A percentile compares a stretch with the other conserved stretches of the same genome.
Conservation (phyloP, 1,140 invertebrate genomes). For the Trichomalopsis sarcophagae region DNA sequence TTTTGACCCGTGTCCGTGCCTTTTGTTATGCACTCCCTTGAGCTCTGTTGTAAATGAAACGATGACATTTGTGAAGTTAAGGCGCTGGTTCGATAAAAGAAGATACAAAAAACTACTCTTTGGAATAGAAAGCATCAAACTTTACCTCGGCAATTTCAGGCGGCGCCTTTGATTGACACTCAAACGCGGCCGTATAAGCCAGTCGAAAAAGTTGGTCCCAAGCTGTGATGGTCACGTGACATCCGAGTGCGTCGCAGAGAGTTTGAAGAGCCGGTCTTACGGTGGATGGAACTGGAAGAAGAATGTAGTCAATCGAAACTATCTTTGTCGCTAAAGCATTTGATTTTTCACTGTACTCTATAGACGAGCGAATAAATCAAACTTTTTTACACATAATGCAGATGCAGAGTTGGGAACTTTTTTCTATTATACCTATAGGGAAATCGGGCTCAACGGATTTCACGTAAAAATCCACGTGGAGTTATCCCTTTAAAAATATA, state of each 20-base stretch:
- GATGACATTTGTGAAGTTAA: too few species aligned
- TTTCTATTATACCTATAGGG: neutral
- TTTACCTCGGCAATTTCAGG: slow-evolving; percentile 43
- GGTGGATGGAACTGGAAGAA: slow-evolving; percentile 77
- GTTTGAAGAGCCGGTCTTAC: slow-evolving; percentile 81
- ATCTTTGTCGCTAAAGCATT: too few species aligned
- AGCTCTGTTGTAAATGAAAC: neutral
- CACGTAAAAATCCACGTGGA: neutral
- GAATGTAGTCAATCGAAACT: neutral
- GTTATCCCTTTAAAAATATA: neutral
- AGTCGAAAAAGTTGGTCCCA: slow-evolving; percentile 85
- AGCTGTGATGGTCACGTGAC: slow-evolving; percentile 82
- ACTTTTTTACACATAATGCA: too few species aligned
- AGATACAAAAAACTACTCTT: neutral
- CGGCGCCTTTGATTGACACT: slow-evolving; percentile 60
- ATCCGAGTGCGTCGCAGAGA: slow-evolving; percentile 84
- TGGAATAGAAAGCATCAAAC: neutral
- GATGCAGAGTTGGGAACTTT: too few species aligned
- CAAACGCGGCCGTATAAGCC: slow-evolving; percentile 67
- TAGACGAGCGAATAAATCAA: too few species aligned
- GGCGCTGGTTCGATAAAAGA: neutral
- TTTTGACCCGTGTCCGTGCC: slow-evolving; percentile 78
- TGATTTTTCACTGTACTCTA: too few species aligned
- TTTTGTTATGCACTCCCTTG: slow-evolving; percentile 57
- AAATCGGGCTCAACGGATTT: neutral